phyloP scores from a whole-genome alignment of 2,888 invertebrate species.

The Orchestes rusci region DNA sequence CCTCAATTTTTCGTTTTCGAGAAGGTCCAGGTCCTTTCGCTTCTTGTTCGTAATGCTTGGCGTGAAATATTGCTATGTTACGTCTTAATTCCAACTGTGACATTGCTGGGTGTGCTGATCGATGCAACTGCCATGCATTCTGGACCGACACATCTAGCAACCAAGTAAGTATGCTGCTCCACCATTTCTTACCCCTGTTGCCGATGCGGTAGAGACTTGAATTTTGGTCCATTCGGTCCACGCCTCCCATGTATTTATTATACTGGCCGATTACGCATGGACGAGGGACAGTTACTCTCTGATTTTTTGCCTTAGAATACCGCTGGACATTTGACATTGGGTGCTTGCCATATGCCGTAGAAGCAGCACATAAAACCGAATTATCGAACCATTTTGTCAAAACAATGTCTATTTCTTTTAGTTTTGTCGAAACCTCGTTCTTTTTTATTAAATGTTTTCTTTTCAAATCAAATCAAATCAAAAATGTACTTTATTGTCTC shows the following conservation, averaged over 20 bases:
- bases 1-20: no score
- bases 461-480: no score
- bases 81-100: constrained; percentile 4
- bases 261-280: constrained; percentile 6
- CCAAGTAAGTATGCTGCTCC: constrained; percentile 6
- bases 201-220: not conserved
- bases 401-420: no score
- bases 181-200: constrained; percentile 3
- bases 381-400: constrained; percentile 7
- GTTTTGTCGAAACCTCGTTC: no score
- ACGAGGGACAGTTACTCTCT: not conserved
- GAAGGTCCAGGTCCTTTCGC: no score
- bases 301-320: constrained; percentile 5
- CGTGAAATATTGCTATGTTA: no score
- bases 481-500: no score
- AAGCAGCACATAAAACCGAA: not conserved
- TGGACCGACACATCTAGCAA: constrained; percentile 6
- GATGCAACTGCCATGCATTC: constrained; percentile 10
- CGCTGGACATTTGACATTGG: constrained; percentile 3
- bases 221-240: constrained; percentile 6
- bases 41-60: no score
- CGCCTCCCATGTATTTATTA: constrained; percentile 8
- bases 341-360: no score
- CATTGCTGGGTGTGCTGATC: constrained; percentile 1
- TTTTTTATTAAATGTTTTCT: no score